Percentiles rank a stretch among this genome's conserved stretches.
These are phyloP conservation scores for Luperina testacea DNA, from an alignment of 2,888 invertebrate genomes.

Conservation along the genomic window DNA sequence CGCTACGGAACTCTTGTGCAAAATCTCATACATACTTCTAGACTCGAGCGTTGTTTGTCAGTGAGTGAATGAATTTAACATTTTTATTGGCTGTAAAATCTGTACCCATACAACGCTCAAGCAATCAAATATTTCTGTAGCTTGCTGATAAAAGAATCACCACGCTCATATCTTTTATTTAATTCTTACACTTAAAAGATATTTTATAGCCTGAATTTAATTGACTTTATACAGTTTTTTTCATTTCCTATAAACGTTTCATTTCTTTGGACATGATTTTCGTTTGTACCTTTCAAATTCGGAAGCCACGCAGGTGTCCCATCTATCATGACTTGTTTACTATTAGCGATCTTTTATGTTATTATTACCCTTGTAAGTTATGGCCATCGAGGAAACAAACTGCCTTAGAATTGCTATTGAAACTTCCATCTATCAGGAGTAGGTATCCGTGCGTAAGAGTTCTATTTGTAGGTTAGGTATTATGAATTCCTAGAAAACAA, in stretches of 20 bases:
- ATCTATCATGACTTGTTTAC: conserved; percentile 47
- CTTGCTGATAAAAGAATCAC: neutral
- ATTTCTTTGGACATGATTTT: conserved; percentile 8
- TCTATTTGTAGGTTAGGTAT: neutral
- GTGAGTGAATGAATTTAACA: neutral
- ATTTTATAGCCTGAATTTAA: neutral
- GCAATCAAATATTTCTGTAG: neutral
- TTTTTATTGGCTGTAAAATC: neutral
- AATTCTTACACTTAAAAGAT: neutral
- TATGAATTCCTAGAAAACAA: neutral
- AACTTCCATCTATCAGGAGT: neutral
- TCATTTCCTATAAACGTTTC: conserved; percentile 8
- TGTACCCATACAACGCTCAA: neutral
- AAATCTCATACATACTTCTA: neutral
- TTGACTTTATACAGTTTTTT: neutral
- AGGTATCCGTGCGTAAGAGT: neutral
- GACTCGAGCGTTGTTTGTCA: neutral
- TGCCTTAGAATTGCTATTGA: conserved; percentile 19
- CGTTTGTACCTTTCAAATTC: conserved; percentile 22
- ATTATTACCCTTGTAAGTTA: conserved; percentile 40
- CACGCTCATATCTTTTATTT: neutral
- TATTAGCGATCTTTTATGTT: conserved; percentile 47
- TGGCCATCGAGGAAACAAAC: conserved; percentile 22
- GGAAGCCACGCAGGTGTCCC: conserved; percentile 26
- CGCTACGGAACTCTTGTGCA: neutral